A percentile compares a stretch with the other conserved stretches of the same genome.
Evolutionary conservation across 2,888 invertebrate genomes (phyloP).

Genomic region (Nipponacmea schrenckii): DNA sequence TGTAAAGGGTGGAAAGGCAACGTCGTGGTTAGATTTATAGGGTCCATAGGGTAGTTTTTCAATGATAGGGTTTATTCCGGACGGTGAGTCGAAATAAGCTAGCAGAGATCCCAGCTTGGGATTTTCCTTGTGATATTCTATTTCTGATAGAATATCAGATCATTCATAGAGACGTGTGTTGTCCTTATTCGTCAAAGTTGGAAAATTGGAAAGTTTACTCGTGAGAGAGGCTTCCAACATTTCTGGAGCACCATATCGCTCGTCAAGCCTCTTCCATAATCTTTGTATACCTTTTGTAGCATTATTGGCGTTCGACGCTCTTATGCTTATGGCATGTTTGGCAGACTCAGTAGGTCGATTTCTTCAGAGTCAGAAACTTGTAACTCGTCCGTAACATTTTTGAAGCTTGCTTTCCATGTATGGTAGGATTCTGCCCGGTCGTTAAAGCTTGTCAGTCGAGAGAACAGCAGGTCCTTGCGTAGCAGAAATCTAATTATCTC

Average conservation of each 20-base stretch:
- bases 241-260: constrained; percentile 25
- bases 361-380: constrained; percentile 13
- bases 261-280: constrained; percentile 26
- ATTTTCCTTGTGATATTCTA: constrained; percentile 13
- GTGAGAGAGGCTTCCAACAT: constrained; percentile 24
- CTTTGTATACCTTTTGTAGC: constrained; percentile 10
- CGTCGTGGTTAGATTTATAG: constrained; percentile 14
- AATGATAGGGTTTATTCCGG: constrained; percentile 22
- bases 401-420: constrained; percentile 16
- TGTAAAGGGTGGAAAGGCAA: constrained; percentile 18
- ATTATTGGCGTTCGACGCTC: constrained; percentile 19
- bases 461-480: constrained; percentile 15
- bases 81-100: constrained; percentile 20
- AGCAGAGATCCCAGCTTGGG: neutral
- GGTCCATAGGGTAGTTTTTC: constrained; percentile 18
- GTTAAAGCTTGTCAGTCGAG: constrained; percentile 11
- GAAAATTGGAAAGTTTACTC: constrained; percentile 18
- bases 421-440: constrained; percentile 15
- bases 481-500: constrained; percentile 4
- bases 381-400: constrained; percentile 15
- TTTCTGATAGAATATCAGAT: constrained; percentile 18
- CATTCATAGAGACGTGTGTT: constrained; percentile 24
- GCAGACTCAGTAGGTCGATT: constrained; percentile 22
- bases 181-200: constrained; percentile 19
- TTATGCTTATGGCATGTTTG: constrained; percentile 18